A percentile compares a stretch with the other conserved stretches of the same genome.
Conservation (phyloP, 2,113 vertebrate genomes). For the Sebastes fasciatus region DNA sequence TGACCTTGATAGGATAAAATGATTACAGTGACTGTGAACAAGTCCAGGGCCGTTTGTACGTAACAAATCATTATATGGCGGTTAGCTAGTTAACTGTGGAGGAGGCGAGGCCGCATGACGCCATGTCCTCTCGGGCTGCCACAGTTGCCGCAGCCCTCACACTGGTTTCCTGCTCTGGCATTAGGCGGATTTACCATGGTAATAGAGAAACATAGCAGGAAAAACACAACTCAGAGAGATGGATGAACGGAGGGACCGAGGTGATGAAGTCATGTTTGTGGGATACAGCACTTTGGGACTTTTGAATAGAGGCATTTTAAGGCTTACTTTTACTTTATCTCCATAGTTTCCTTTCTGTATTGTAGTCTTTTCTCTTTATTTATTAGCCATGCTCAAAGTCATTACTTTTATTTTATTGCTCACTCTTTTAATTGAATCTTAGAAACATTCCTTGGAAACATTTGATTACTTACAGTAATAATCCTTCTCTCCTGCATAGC, state of each 20-base stretch:
- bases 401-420: neutral
- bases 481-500: neutral
- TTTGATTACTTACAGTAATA: neutral
- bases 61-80: constrained; percentile 40
- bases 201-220: constrained; percentile 56
- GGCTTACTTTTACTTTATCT: neutral
- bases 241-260: constrained; percentile 3
- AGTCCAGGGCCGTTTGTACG: neutral
- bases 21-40: neutral
- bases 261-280: constrained; percentile 56
- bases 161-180: constrained; percentile 72
- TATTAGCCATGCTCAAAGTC: too few species aligned
- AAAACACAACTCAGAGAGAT: constrained; percentile 43
- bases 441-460: neutral
- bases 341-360: neutral
- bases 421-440: neutral
- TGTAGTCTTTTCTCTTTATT: neutral
- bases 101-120: constrained; percentile 38
- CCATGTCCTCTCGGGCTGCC: constrained; percentile 44
- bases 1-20: neutral
- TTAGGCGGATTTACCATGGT: constrained; percentile 61
- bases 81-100: constrained; percentile 48
- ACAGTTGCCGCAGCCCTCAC: constrained; percentile 56
- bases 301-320: neutral
- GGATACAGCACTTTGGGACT: constrained; percentile 7